Evolutionary conservation across 2,888 invertebrate species (phyloP).

Genomic region (Pocota personata): DNA sequence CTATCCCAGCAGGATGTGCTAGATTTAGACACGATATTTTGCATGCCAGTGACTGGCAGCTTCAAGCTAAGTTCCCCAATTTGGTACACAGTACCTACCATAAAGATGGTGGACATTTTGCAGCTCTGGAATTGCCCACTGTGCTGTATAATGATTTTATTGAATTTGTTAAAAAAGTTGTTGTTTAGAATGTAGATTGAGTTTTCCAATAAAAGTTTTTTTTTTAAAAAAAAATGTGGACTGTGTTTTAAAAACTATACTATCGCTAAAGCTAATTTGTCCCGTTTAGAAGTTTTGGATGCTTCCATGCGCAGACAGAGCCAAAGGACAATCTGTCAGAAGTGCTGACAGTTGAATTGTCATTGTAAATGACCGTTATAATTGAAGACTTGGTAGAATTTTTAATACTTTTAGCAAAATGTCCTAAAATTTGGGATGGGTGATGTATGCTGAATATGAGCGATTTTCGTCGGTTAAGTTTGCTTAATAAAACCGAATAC

Average conservation of each 20-base stretch:
- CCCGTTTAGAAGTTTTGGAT: no score
- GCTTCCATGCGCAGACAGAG: no score
- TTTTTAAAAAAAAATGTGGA: not conserved
- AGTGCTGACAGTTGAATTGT: no score
- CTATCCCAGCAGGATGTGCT: conserved; percentile 89
- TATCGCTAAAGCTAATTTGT: no score
- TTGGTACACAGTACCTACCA: conserved; percentile 87
- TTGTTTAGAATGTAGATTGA: not conserved
- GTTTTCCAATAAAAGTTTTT: not conserved
- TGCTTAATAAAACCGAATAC: no score
- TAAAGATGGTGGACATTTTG: conserved; percentile 92
- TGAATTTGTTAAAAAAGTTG: conserved; percentile 22
- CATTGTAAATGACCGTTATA: no score
- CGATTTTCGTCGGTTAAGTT: no score
- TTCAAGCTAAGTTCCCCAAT: conserved; percentile 86
- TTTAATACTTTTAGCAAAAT: no score
- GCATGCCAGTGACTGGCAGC: conserved; percentile 85
- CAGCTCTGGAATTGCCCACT: conserved; percentile 90
- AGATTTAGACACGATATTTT: conserved; percentile 88
- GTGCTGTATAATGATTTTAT: conserved; percentile 88
- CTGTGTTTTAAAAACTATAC: conserved; percentile 72
- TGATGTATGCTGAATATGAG: no score
- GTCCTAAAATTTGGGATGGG: no score
- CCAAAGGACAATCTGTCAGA: no score
- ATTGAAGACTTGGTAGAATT: no score